phyloP scores from a whole-genome alignment of 2,888 invertebrate species.

The Conus canariensis region DNA sequence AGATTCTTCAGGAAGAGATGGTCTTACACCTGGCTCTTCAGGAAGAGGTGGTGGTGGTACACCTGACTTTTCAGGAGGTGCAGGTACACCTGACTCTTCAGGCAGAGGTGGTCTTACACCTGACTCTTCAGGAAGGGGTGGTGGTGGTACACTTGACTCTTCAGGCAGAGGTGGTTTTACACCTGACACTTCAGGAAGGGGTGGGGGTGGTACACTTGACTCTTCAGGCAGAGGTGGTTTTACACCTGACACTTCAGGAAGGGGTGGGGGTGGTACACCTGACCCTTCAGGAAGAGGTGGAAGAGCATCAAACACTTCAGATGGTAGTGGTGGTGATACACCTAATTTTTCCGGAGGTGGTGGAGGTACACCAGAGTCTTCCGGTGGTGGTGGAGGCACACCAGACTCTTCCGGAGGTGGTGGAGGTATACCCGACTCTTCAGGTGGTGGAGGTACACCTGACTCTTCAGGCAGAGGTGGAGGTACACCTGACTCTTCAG shows the following conservation, averaged over 20 bases:
- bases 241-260: background rate
- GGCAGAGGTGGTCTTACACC: too few species aligned
- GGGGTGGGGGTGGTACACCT: background rate
- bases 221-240: background rate
- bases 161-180: background rate
- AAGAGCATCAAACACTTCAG: too few species aligned
- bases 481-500: too few species aligned
- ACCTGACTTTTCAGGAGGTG: background rate
- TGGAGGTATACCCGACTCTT: background rate
- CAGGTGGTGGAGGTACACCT: background rate
- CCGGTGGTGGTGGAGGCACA: background rate
- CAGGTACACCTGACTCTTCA: background rate
- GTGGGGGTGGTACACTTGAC: background rate
- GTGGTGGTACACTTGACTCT: background rate
- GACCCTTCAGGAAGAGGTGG: background rate
- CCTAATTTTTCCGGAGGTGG: background rate
- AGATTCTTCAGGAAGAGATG: background rate
- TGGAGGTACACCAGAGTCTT: background rate
- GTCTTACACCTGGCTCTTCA: background rate
- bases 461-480: too few species aligned
- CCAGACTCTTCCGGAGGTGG: background rate
- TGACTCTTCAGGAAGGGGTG: background rate
- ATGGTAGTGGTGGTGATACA: background rate
- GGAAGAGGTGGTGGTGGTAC: background rate
- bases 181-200: background rate